phyloP scores from a whole-genome alignment of 2,797 vertebrate species.

The Darevskia mixta region DNA sequence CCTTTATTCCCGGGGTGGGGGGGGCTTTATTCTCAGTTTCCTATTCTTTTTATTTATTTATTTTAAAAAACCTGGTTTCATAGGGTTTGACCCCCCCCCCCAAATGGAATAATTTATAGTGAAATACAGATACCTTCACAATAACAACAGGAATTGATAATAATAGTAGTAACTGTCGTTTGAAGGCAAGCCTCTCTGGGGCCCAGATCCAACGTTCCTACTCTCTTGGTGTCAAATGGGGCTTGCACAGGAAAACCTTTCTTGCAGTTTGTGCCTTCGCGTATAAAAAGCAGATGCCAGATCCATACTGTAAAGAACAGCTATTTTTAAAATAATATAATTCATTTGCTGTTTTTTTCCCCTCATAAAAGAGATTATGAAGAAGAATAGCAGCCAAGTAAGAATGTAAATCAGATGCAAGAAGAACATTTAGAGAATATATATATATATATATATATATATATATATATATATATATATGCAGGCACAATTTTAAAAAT shows the following conservation, averaged over 20 bases:
- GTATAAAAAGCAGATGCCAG: conserved; percentile 39
- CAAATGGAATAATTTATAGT: too few relatives aligned
- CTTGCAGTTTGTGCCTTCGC: too few relatives aligned
- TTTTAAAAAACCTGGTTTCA: too few relatives aligned
- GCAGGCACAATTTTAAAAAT: conserved; percentile 46
- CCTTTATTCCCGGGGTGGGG: too few relatives aligned
- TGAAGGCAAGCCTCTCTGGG: not conserved
- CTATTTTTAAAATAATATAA: conserved; percentile 72
- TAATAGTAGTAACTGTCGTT: not conserved
- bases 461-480: not conserved
- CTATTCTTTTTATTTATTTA: too few relatives aligned
- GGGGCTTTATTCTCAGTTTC: too few relatives aligned
- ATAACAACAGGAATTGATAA: not conserved
- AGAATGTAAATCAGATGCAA: conserved; percentile 76
- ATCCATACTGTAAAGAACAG: conserved; percentile 55
- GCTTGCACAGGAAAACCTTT: not conserved
- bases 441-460: conserved; percentile 59
- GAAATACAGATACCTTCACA: too few relatives aligned
- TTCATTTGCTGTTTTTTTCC: conserved; percentile 58
- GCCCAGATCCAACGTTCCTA: not conserved
- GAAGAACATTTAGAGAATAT: conserved; percentile 77
- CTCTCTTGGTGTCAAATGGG: not conserved
- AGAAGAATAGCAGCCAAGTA: conserved; percentile 74
- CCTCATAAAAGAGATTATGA: conserved; percentile 68
- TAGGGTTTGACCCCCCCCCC: too few relatives aligned